Evolutionary conservation across 2,113 vertebrate species (phyloP).

Genomic region (Bambusicola thoracicus): DNA sequence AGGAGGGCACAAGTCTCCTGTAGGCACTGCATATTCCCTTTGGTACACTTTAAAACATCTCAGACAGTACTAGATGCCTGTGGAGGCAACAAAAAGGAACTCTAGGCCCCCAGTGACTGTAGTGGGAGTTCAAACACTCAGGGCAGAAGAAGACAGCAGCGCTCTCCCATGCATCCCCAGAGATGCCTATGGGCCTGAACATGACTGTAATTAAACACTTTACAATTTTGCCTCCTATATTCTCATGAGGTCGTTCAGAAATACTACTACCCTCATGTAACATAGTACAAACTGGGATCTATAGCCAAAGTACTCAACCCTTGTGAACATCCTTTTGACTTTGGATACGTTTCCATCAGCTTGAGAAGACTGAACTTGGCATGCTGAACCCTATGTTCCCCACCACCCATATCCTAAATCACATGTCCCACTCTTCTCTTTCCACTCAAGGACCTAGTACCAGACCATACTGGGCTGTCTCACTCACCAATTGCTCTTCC

Average conservation of each 20-base stretch:
- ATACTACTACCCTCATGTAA: background rate
- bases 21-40: background rate
- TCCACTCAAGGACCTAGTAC: background rate
- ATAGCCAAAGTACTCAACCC: background rate
- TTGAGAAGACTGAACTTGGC: background rate
- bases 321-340: background rate
- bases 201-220: background rate
- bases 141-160: background rate
- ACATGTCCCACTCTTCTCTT: accelerated
- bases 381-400: background rate
- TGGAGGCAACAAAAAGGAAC: background rate
- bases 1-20: background rate
- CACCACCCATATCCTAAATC: background rate
- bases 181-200: background rate
- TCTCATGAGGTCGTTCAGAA: background rate
- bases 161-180: background rate
- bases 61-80: background rate
- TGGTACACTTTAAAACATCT: background rate
- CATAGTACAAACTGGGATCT: background rate
- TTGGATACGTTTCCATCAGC: background rate
- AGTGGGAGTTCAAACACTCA: background rate
- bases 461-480: background rate
- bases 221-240: background rate
- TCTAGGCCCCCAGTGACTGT: background rate
- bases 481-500: constrained; percentile 99